Percentiles rank a stretch among this genome's conserved stretches.
These are phyloP conservation scores for Apistogramma diplotaenia DNA, from an alignment of 2,113 vertebrate species.

Conservation along the genomic window DNA sequence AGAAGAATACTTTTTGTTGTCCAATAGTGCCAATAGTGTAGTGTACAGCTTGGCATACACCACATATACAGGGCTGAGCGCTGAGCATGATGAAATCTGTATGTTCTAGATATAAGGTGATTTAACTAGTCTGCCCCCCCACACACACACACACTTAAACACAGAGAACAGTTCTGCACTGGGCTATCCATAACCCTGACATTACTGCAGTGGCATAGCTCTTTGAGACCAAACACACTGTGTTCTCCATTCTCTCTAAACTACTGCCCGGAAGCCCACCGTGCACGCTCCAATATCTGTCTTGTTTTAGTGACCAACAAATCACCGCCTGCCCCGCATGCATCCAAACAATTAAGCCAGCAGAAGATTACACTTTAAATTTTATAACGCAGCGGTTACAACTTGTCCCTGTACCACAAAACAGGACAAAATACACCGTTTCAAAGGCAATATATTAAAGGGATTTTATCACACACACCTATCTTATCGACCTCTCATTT, in stretches of 20 bases:
- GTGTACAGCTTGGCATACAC: too few relatives aligned
- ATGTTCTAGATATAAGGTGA: conserved; percentile 9
- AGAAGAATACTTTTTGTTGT: background rate
- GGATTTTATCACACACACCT: conserved; percentile 12
- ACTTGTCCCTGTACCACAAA: background rate
- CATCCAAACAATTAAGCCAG: conserved; percentile 14
- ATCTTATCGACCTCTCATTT: conserved; percentile 14
- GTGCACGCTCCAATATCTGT: background rate
- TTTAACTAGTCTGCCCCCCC: conserved; percentile 13
- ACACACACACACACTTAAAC: conserved; percentile 9
- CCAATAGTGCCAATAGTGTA: too few relatives aligned
- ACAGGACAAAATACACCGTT: background rate
- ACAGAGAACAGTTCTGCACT: background rate
- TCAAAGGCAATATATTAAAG: conserved; percentile 4
- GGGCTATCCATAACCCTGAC: conserved; percentile 35
- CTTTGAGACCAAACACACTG: conserved; percentile 3
- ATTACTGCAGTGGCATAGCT: background rate
- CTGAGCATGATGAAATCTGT: background rate
- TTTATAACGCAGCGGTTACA: background rate
- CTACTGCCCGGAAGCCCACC: background rate
- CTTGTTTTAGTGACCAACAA: conserved; percentile 1
- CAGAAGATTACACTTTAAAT: conserved; percentile 10
- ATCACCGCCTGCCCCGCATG: background rate
- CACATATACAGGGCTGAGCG: background rate
- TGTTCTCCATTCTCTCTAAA: background rate